Evolutionary conservation across 2,113 vertebrate genomes (phyloP).

Genomic region (Antigone vipio): DNA sequence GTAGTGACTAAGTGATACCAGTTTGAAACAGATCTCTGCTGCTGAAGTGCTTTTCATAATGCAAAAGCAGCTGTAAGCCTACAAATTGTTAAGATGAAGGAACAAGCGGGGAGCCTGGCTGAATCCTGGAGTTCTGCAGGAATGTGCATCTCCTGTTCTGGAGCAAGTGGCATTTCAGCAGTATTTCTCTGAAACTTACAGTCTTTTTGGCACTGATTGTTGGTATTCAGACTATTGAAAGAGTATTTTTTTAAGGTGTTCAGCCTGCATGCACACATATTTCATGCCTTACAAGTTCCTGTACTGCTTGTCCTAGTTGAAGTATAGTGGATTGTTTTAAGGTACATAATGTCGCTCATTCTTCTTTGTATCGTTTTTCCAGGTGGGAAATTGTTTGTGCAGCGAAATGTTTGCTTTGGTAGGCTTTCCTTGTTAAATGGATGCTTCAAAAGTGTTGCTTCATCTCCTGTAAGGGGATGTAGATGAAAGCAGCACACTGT

Average conservation of each 20-base stretch:
- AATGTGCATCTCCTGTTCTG: rapidly evolving
- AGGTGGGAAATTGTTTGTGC: not conserved
- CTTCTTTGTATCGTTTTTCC: rapidly evolving
- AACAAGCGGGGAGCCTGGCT: not conserved
- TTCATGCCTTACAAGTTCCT: not conserved
- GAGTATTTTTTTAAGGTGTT: rapidly evolving
- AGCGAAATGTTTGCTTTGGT: not conserved
- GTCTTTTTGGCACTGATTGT: not conserved
- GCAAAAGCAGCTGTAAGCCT: not conserved
- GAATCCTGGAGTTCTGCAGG: not conserved
- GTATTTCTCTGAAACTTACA: not conserved
- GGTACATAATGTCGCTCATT: not conserved
- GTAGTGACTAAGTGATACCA: rapidly evolving
- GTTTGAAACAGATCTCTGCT: not conserved
- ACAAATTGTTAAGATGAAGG: not conserved
- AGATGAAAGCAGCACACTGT: not conserved
- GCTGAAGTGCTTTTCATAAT: not conserved
- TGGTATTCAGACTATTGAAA: not conserved
- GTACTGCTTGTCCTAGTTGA: not conserved
- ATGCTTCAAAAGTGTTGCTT: not conserved
- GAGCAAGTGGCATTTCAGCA: not conserved
- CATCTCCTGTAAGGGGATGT: not conserved
- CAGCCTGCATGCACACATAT: not conserved
- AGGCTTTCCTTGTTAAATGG: not conserved
- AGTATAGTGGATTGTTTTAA: not conserved